Evolutionary conservation across 2,113 vertebrate genomes (phyloP).

Genomic region (Cyrtonyx montezumae): DNA sequence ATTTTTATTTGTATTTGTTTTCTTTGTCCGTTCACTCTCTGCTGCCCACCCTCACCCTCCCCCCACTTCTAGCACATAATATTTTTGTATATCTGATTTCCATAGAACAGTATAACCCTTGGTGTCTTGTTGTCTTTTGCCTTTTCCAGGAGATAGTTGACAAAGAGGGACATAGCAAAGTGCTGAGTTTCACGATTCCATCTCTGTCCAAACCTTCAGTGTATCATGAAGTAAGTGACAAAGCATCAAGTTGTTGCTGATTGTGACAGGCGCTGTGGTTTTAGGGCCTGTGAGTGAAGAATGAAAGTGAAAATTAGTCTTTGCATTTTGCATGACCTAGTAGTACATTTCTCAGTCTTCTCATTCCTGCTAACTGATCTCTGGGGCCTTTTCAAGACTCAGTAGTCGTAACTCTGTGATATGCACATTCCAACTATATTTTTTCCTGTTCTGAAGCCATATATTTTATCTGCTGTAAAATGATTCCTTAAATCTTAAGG

Average conservation of each 20-base stretch:
- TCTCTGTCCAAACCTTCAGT: slow-evolving; percentile 97
- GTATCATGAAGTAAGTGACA: slow-evolving; percentile 92
- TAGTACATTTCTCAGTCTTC: not conserved
- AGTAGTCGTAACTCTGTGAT: not conserved
- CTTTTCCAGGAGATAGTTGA: slow-evolving; percentile 93
- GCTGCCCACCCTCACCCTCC: too few species aligned
- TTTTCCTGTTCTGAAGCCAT: not conserved
- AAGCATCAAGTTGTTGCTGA: not conserved
- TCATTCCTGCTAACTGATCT: not conserved
- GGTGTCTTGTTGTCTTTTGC: not conserved
- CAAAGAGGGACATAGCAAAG: slow-evolving; percentile 94
- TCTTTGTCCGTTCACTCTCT: not conserved
- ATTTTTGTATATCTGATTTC: not conserved
- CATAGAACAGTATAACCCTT: not conserved
- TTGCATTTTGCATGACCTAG: not conserved
- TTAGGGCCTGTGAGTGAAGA: not conserved
- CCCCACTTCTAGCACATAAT: not conserved
- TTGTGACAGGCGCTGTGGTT: not conserved
- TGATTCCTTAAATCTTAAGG: not conserved
- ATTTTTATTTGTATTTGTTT: not conserved
- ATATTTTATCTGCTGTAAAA: not conserved
- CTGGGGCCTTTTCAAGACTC: not conserved
- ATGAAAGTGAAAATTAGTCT: not conserved
- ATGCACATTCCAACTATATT: not conserved
- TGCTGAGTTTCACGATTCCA: slow-evolving; percentile 94